Conservation (phyloP, 2,797 vertebrate genomes). For the Aythya fuligula region DNA sequence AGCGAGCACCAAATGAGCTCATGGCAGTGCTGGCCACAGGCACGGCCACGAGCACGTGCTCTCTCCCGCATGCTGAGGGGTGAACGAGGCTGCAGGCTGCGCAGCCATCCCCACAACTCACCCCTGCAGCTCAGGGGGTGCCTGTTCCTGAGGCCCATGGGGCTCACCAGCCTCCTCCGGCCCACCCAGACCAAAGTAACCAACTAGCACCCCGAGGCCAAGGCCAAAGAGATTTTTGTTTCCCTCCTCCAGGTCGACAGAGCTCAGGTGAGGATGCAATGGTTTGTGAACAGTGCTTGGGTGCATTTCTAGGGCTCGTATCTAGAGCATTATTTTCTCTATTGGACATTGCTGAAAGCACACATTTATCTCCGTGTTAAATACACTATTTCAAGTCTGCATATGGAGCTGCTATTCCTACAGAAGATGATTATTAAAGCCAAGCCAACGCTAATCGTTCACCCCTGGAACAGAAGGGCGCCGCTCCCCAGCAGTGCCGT, state of each 20-base stretch:
- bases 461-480: not conserved
- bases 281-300: not conserved
- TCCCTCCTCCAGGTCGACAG: too few species aligned
- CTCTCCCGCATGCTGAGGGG: rapidly evolving
- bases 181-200: rapidly evolving
- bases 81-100: rapidly evolving
- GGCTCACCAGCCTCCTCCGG: rapidly evolving
- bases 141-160: rapidly evolving
- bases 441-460: not conserved
- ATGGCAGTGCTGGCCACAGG: rapidly evolving
- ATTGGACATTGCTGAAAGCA: too few species aligned
- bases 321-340: not conserved
- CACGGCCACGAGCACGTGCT: not conserved
- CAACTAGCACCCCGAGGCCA: rapidly evolving
- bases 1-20: not conserved
- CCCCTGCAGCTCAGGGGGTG: too few species aligned
- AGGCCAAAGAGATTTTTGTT: rapidly evolving
- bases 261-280: not conserved
- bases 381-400: too few species aligned
- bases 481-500: not conserved
- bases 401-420: not conserved
- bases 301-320: not conserved
- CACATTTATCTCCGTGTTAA: not conserved
- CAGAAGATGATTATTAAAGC: not conserved
- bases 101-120: rapidly evolving